A percentile compares a stretch with the other conserved stretches of the same genome.
These are phyloP conservation scores for Anoplius nigerrimus DNA, from an alignment of 2,888 invertebrate genomes.

Conservation along the genomic window DNA sequence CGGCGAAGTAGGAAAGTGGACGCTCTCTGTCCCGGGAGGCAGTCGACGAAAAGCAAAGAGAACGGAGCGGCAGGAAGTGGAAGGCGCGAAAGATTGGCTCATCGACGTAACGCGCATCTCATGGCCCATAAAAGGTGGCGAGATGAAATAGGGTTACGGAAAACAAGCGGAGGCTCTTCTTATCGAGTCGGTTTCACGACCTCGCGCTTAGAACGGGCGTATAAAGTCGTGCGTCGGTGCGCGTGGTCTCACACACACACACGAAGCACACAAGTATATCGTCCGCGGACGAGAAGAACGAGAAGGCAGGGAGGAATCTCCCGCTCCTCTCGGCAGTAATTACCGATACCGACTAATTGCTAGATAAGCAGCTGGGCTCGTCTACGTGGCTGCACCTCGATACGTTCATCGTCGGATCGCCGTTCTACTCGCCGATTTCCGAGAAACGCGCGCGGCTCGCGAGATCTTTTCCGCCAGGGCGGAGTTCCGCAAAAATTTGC, in stretches of 20 bases:
- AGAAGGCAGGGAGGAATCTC: slow-evolving; percentile 4
- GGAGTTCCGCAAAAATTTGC: too few relatives aligned
- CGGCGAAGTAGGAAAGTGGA: too few relatives aligned
- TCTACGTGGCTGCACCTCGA: slow-evolving; percentile 23
- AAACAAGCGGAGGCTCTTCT: slow-evolving; percentile 29
- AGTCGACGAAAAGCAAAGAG: too few relatives aligned
- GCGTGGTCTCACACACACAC: too few relatives aligned
- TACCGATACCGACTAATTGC: slow-evolving; percentile 54
- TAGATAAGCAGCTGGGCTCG: slow-evolving; percentile 43
- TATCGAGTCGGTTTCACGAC: slow-evolving; percentile 33
- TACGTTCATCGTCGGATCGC: slow-evolving; percentile 7
- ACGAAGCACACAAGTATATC: too few relatives aligned
- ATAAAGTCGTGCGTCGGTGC: neutral
- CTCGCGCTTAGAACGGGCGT: neutral
- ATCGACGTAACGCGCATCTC: slow-evolving; percentile 13
- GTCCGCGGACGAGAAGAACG: neutral
- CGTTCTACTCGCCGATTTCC: slow-evolving; percentile 3
- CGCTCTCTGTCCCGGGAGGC: too few relatives aligned
- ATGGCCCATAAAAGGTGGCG: slow-evolving; percentile 24
- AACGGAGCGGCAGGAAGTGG: neutral
- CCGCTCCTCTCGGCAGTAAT: slow-evolving; percentile 36
- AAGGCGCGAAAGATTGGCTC: slow-evolving; percentile 24
- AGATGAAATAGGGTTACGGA: slow-evolving; percentile 31
- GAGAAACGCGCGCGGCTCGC: neutral
- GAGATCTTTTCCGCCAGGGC: too few relatives aligned